Percentiles rank a stretch among this genome's conserved stretches.
Evolutionary conservation across 2,888 invertebrate genomes (phyloP).

Genomic region (Oligia latruncula): DNA sequence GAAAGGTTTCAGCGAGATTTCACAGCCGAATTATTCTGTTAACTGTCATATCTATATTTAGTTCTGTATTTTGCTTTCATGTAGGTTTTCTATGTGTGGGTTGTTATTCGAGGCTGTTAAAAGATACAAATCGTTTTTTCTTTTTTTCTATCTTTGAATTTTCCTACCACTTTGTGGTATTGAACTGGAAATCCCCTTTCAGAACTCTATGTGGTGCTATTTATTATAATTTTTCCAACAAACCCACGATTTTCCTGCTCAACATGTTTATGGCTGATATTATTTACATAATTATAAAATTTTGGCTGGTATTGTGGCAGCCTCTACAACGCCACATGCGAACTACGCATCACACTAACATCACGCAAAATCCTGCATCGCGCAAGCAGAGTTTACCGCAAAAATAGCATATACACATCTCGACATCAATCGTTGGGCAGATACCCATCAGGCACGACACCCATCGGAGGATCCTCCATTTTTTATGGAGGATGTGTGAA

Average conservation of each 20-base stretch:
- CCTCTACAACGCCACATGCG: background rate
- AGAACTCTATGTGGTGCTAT: background rate
- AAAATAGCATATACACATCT: background rate
- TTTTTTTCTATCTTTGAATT: background rate
- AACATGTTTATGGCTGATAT: background rate
- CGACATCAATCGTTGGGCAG: background rate
- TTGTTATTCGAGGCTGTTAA: background rate
- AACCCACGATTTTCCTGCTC: background rate
- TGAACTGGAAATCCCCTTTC: background rate
- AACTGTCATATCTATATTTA: slow-evolving; percentile 14
- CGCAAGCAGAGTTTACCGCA: background rate
- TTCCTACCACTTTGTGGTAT: background rate
- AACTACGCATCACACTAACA: background rate
- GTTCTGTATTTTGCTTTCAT: background rate
- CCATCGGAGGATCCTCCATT: too few species aligned
- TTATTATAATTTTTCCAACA: background rate
- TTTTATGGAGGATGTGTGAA: background rate
- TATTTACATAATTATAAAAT: background rate
- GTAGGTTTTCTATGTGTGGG: background rate
- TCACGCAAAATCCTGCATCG: background rate
- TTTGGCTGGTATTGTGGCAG: background rate
- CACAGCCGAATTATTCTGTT: slow-evolving; percentile 35
- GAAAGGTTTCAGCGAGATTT: slow-evolving; percentile 17
- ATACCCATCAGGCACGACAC: too few species aligned
- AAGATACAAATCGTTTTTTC: background rate